Evolutionary conservation across 2,113 vertebrate species (phyloP).

Genomic region (Microtus richardsoni): DNA sequence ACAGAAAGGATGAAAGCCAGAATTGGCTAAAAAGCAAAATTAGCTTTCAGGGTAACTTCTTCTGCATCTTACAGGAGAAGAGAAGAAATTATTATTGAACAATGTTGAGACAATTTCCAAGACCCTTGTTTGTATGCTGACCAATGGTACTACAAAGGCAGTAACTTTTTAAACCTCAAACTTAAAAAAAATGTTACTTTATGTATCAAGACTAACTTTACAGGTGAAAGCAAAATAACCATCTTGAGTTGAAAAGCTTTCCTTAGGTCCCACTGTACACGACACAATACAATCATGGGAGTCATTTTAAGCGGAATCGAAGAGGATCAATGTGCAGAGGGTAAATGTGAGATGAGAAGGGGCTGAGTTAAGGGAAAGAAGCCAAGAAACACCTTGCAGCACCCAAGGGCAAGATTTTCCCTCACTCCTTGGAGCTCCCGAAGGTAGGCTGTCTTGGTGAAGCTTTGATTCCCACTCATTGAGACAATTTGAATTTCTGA

Average conservation of each 20-base stretch:
- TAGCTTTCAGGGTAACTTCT: not conserved
- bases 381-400: not conserved
- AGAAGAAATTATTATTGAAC: not conserved
- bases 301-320: not conserved
- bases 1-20: slow-evolving; percentile 1
- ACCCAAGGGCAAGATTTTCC: not conserved
- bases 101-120: not conserved
- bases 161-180: not conserved
- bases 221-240: not conserved
- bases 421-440: not conserved
- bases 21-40: slow-evolving; percentile 51
- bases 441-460: not conserved
- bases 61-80: not conserved
- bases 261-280: not conserved
- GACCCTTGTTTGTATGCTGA: not conserved
- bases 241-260: not conserved
- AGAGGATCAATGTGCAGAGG: not conserved
- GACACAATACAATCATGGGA: not conserved
- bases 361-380: not conserved
- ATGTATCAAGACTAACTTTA: not conserved
- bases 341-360: not conserved
- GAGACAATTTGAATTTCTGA: not conserved
- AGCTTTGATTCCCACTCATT: accelerated
- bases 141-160: accelerated
- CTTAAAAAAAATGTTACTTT: not conserved